phyloP scores from a whole-genome alignment of 64 coral and sea anemone genomes.

The Stichodactyla mertensii region DNA sequence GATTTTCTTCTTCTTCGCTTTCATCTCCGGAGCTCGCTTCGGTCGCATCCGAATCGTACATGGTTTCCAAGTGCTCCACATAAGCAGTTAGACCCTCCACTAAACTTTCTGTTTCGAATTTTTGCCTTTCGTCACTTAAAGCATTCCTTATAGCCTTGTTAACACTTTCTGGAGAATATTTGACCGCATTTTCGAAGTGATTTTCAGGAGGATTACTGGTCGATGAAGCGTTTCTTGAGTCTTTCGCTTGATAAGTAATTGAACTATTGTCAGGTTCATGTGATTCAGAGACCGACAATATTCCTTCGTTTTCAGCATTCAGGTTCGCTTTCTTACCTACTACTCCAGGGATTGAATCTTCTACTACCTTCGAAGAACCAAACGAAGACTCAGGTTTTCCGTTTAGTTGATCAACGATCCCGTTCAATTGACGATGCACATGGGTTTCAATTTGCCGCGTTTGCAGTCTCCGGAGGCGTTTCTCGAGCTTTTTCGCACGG shows the following conservation, averaged over 20 bases:
- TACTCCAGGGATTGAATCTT: not conserved
- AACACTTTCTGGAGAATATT: slow-evolving; percentile 38
- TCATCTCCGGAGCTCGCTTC: slow-evolving; percentile 84
- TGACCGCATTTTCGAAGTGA: slow-evolving; percentile 21
- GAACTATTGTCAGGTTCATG: slow-evolving; percentile 23
- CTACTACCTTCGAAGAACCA: slow-evolving; percentile 44
- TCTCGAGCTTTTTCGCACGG: slow-evolving; percentile 83
- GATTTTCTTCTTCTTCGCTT: slow-evolving; percentile 80
- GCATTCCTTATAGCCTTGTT: slow-evolving; percentile 32
- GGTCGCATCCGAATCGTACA: slow-evolving; percentile 84
- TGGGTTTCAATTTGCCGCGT: slow-evolving; percentile 96
- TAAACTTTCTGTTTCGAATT: slow-evolving; percentile 62
- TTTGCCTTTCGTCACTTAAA: slow-evolving; percentile 47
- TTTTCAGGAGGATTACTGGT: slow-evolving; percentile 18
- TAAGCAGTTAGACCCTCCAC: slow-evolving; percentile 67
- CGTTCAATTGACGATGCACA: slow-evolving; percentile 84
- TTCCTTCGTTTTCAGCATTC: not conserved
- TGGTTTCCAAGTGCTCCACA: slow-evolving; percentile 83
- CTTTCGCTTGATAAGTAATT: slow-evolving; percentile 32
- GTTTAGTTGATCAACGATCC: slow-evolving; percentile 62
- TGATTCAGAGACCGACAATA: not conserved
- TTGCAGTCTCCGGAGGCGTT: slow-evolving; percentile 94
- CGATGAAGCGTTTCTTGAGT: slow-evolving; percentile 29
- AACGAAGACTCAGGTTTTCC: slow-evolving; percentile 52
- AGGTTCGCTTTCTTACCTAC: not conserved